Evolutionary conservation across 2,113 vertebrate species (phyloP).

Genomic region (Fulica atra): DNA sequence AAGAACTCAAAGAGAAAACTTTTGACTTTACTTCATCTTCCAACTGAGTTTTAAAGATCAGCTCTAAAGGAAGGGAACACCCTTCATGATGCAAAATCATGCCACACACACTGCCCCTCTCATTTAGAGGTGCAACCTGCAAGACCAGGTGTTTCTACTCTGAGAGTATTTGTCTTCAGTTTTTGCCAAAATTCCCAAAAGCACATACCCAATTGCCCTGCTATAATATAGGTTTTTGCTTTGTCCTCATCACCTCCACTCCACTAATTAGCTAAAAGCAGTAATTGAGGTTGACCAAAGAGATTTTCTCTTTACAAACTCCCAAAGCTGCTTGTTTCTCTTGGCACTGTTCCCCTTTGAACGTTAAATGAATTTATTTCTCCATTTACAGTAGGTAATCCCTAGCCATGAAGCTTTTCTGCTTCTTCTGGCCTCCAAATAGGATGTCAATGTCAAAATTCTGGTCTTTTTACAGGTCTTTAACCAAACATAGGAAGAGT

Average conservation of each 20-base stretch:
- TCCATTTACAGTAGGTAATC: not conserved
- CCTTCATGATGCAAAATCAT: not conserved
- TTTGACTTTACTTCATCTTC: not conserved
- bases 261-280: slow-evolving; percentile 12
- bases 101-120: not conserved
- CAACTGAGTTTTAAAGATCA: not conserved
- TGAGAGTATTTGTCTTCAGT: not conserved
- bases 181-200: not conserved
- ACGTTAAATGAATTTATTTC: slow-evolving; percentile 8
- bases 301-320: not conserved
- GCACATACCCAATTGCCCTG: not conserved
- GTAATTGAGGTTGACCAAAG: not conserved
- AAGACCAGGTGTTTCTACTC: not conserved
- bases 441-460: not conserved
- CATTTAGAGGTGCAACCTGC: not conserved
- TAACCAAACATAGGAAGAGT: not conserved
- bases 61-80: not conserved
- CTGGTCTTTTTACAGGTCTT: not conserved
- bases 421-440: not conserved
- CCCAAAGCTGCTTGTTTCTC: not conserved
- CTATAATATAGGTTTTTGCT: not conserved
- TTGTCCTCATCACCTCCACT: not conserved
- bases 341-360: not conserved
- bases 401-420: not conserved
- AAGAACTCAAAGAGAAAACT: not conserved